Conservation (phyloP, 2,888 invertebrate species). For the Oscheius onirici region DNA sequence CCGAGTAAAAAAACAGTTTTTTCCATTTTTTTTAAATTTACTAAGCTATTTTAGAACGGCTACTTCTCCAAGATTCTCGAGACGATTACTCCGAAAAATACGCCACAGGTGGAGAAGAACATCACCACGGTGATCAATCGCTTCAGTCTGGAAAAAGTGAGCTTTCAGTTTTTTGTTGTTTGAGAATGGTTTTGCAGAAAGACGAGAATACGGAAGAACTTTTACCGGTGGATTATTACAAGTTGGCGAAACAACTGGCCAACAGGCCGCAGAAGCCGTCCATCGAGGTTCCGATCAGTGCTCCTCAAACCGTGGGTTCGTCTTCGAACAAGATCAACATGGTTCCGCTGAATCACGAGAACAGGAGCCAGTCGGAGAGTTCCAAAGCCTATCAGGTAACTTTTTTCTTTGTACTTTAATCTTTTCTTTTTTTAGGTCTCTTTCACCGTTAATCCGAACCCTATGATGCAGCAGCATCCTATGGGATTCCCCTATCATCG, state of each 20-base stretch:
- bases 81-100: too few species aligned
- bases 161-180: not conserved
- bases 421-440: conserved; percentile 7
- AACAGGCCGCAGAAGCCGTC: not conserved
- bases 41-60: too few species aligned
- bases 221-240: conserved; percentile 14
- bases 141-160: too few species aligned
- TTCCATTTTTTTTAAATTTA: too few species aligned
- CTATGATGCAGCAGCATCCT: conserved; percentile 9
- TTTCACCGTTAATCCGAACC: not conserved
- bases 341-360: not conserved
- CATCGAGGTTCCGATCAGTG: conserved; percentile 3
- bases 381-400: not conserved
- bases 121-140: too few species aligned
- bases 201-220: not conserved
- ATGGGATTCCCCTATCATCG: conserved; percentile 13
- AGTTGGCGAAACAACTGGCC: not conserved
- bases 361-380: not conserved
- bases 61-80: too few species aligned
- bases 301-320: not conserved
- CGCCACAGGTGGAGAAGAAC: too few species aligned
- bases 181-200: not conserved
- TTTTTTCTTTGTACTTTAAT: not conserved
- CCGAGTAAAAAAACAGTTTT: too few species aligned
- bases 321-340: conserved; percentile 9